These are phyloP conservation scores for Spheniscus humboldti DNA, from an alignment of 2,797 vertebrate genomes.

Conservation along the genomic window DNA sequence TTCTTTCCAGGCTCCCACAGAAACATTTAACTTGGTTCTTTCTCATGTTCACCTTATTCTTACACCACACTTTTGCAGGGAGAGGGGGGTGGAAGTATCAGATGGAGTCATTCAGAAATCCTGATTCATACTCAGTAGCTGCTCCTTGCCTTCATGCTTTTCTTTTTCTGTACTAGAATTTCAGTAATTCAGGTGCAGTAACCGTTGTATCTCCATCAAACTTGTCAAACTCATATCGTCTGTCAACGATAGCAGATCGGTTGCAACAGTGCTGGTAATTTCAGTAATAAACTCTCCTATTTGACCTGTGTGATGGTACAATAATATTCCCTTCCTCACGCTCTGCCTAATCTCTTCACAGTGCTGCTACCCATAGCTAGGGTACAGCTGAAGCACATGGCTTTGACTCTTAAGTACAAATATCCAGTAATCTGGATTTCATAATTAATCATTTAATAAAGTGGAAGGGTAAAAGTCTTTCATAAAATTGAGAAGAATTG, in stretches of 20 bases:
- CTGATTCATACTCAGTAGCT: not conserved
- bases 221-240: not conserved
- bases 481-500: not conserved
- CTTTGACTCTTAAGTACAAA: not conserved
- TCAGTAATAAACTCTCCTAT: not conserved
- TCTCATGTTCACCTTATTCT: not conserved
- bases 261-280: not conserved
- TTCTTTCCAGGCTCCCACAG: slow-evolving; percentile 22
- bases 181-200: not conserved
- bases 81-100: not conserved
- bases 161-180: not conserved
- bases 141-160: not conserved
- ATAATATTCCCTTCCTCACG: not conserved
- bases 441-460: not conserved
- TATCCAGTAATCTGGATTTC: not conserved
- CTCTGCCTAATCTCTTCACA: not conserved
- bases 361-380: not conserved
- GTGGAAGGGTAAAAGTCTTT: not conserved
- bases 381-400: not conserved
- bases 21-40: not conserved
- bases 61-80: not conserved
- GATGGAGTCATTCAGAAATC: not conserved
- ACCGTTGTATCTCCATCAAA: not conserved
- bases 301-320: not conserved
- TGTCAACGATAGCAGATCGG: not conserved